A percentile compares a stretch with the other conserved stretches of the same genome.
Conservation (phyloP, 2,113 vertebrate genomes). For the Cepphus grylle region DNA sequence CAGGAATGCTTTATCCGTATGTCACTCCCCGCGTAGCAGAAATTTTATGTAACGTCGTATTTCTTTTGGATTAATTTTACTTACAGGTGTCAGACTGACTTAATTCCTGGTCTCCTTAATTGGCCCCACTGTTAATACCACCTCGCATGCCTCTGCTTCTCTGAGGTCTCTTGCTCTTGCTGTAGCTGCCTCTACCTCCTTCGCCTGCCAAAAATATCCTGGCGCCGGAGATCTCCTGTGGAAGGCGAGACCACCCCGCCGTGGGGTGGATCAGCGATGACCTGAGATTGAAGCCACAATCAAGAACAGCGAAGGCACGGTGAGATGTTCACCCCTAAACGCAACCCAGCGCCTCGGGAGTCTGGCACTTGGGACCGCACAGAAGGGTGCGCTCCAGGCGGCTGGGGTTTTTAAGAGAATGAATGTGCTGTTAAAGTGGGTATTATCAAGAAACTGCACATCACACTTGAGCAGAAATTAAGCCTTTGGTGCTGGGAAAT, state of each 20-base stretch:
- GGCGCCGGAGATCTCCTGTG: accelerated
- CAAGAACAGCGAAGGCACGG: accelerated
- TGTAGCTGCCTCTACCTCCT: background rate
- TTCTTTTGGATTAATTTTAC: conserved; percentile 6
- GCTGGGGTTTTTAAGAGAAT: background rate
- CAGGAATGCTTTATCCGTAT: background rate
- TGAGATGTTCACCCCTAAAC: background rate
- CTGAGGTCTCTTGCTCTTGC: background rate
- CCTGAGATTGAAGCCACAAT: background rate
- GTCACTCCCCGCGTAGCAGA: background rate
- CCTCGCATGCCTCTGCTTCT: background rate
- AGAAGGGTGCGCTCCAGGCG: accelerated
- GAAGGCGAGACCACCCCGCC: accelerated
- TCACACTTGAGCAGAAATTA: background rate
- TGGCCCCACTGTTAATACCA: background rate
- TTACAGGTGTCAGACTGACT: background rate
- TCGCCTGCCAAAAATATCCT: background rate
- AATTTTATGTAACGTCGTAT: background rate
- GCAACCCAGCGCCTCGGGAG: accelerated
- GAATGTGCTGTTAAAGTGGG: accelerated
- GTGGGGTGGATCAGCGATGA: accelerated
- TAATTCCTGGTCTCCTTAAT: background rate
- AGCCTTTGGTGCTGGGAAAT: background rate
- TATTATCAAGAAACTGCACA: background rate
- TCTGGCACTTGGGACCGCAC: background rate